Base-by-base conservation (phyloP, 2,797 vertebrate genomes). In the Danionella dracula region DNA sequence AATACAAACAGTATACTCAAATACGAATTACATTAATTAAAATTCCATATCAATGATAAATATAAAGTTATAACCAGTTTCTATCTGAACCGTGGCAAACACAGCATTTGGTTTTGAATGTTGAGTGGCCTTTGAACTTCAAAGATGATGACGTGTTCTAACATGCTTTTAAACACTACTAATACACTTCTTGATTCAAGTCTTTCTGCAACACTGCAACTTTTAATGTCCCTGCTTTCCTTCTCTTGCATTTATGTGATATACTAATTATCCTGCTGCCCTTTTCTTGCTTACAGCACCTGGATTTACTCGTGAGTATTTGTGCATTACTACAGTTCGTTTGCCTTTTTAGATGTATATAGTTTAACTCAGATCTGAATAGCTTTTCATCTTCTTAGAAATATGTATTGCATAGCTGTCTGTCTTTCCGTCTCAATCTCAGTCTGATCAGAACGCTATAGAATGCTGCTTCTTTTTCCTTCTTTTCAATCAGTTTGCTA, bases 261-360 rank as follows among this genome's bases (percentile, higher is more conserved):
- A 10, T 51, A 68, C 60, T 75, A 73, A 73, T 60, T 46, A 50
- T 45, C 45, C 65, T 50, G 64, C 62, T 53, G 66, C 70, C 62
- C 46, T 76, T 51, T 72, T 57, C 46, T 70, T 57, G 54, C 74
- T 73, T 70, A 76, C 74, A 76, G 74, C 74, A 48, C 68, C 70
- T 27, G 74, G 74, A 76, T 76, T 64, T 53, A 76, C 63, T 73
- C 74, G 74, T 76, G 74, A 76, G 74, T 76, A 76, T 68, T 59
- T 17, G 53, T 51, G 49, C 68, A 68, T 64, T 60, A 38, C 57
- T 46, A 46, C 40, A n/a, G 11, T 38, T 21, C 44, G 15, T 11
- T 38, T 13, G 10, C 44, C 40, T 44, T 57, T 32, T 64, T 15
- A 73, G 42, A 63, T 4, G 9, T 34, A 42, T 8, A 31, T 40